Evolutionary conservation across 2,888 invertebrate genomes (phyloP).

Genomic region (Philhelius pedissequus): DNA sequence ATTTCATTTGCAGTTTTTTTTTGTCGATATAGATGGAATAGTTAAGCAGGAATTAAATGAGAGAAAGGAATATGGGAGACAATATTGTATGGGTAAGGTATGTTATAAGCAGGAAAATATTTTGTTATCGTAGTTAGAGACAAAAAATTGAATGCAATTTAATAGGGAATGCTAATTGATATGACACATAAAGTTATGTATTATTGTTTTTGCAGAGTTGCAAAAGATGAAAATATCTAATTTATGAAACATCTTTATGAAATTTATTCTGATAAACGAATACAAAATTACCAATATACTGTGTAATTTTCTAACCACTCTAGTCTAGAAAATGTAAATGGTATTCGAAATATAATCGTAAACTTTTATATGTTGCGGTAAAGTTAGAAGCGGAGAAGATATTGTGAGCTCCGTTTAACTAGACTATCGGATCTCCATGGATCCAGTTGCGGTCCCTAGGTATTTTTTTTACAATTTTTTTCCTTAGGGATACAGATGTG

Average conservation of each 20-base stretch:
- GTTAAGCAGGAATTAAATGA: neutral
- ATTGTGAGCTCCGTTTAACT: no score
- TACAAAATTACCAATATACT: neutral
- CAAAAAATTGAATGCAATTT: constrained; percentile 3
- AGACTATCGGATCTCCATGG: no score
- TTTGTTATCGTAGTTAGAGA: neutral
- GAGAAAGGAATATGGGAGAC: constrained; percentile 10
- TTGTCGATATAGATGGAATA: constrained; percentile 30
- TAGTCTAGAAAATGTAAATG: no score
- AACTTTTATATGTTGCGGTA: no score
- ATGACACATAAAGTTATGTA: neutral
- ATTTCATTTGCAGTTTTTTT: constrained; percentile 34
- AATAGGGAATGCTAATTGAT: constrained; percentile 15
- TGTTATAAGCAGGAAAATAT: neutral
- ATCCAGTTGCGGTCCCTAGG: no score
- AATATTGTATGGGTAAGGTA: constrained; percentile 4
- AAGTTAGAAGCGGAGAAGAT: no score
- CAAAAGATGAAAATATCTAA: neutral
- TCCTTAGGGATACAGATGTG: no score
- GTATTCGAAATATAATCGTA: no score
- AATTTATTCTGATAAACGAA: neutral
- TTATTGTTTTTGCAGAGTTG: neutral
- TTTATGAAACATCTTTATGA: neutral
- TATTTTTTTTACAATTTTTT: no score
- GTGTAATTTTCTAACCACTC: neutral